A percentile compares a stretch with the other conserved stretches of the same genome.
phyloP scores from a whole-genome alignment of 1,140 invertebrate species.

The Argopecten irradians region DNA sequence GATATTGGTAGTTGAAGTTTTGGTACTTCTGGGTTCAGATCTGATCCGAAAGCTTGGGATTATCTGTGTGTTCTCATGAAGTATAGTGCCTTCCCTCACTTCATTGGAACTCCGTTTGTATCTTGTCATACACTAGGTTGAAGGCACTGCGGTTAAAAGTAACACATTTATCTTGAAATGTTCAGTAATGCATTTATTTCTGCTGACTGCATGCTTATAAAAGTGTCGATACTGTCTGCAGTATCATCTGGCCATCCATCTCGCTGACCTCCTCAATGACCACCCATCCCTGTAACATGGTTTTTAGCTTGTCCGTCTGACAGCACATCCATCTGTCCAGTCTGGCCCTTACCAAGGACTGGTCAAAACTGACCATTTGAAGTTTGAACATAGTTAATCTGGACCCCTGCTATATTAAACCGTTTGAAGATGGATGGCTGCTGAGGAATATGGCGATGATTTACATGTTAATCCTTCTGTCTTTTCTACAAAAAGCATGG shows the following conservation, averaged over 20 bases:
- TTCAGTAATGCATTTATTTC: conserved; percentile 11
- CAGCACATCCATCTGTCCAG: conserved; percentile 14
- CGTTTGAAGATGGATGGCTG: not conserved
- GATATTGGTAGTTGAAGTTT: no score
- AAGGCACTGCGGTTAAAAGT: not conserved
- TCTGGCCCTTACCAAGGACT: not conserved
- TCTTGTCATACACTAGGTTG: not conserved
- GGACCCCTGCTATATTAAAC: not conserved
- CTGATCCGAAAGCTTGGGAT: no score
- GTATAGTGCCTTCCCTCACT: no score
- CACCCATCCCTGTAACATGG: not conserved
- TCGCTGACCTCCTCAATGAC: not conserved
- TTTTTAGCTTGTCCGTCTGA: not conserved
- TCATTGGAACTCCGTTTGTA: no score
- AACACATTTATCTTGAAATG: not conserved
- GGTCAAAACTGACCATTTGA: not conserved
- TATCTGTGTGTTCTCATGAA: no score
- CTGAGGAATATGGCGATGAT: not conserved
- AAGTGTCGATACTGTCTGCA: not conserved
- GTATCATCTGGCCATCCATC: conserved; percentile 7
- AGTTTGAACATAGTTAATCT: not conserved
- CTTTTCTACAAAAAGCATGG: not conserved
- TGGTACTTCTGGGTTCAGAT: no score
- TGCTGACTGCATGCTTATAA: conserved; percentile 21
- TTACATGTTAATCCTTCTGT: not conserved